phyloP scores from a whole-genome alignment of 2,113 vertebrate species.

The Dicerorhinus sumatrensis region DNA sequence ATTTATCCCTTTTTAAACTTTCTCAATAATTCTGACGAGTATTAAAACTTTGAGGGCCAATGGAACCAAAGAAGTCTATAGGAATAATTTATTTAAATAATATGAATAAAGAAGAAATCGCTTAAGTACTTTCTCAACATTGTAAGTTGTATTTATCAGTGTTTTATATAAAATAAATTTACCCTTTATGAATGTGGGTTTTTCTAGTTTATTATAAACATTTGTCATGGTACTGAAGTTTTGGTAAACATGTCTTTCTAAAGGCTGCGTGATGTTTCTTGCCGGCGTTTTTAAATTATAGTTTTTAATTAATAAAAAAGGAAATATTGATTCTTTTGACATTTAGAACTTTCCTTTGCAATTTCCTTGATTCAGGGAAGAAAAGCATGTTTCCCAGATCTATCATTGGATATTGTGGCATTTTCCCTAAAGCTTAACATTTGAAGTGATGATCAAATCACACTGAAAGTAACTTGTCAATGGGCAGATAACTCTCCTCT shows the following conservation, averaged over 20 bases:
- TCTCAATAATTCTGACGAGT: conserved; percentile 27
- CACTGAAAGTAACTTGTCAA: background rate
- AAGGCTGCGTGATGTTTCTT: background rate
- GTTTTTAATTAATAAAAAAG: conserved; percentile 51
- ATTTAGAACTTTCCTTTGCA: background rate
- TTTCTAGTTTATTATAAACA: background rate
- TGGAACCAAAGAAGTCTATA: background rate
- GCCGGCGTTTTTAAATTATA: background rate
- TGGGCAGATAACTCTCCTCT: background rate
- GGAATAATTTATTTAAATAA: conserved; percentile 49
- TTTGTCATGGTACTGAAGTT: background rate
- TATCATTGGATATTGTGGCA: background rate
- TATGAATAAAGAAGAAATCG: background rate
- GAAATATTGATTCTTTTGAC: background rate
- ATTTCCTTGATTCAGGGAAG: background rate
- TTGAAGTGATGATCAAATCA: background rate
- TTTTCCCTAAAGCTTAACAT: background rate
- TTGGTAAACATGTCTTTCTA: conserved; percentile 19
- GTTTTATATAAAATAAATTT: conserved; percentile 52
- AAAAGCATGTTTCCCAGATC: background rate
- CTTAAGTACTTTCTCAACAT: background rate
- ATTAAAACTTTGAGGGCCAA: conserved; percentile 1
- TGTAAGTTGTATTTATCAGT: background rate
- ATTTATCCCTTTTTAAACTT: background rate
- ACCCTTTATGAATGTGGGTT: background rate